Evolutionary conservation across 2,113 vertebrate species (phyloP).

Genomic region (Dromiciops gliroides): DNA sequence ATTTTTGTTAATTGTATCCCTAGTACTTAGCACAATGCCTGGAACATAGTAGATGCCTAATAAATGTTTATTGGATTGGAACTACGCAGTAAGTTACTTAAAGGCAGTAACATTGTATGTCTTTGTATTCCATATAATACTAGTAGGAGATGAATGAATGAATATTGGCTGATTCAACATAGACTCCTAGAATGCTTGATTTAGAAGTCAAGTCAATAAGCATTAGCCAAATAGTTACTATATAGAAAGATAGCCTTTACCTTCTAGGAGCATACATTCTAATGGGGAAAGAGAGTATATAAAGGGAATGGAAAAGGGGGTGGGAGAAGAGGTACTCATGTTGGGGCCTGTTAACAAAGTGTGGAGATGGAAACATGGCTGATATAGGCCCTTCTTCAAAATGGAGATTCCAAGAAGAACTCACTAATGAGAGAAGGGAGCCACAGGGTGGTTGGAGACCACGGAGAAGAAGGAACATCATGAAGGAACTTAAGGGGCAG

Average conservation of each 20-base stretch:
- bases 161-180: slow-evolving; percentile 1
- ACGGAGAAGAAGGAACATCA: neutral
- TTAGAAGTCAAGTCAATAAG: no score
- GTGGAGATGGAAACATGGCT: neutral
- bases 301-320: neutral
- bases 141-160: neutral
- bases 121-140: no score
- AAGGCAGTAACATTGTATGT: no score
- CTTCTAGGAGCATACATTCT: neutral
- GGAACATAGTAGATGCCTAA: neutral
- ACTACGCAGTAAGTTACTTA: no score
- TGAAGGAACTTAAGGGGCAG: neutral
- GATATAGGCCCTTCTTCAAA: neutral
- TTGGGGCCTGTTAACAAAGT: neutral
- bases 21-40: slow-evolving; percentile 4
- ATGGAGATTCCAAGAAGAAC: neutral
- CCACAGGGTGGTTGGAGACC: no score
- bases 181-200: no score
- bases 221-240: neutral
- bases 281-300: neutral
- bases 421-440: neutral
- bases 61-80: neutral
- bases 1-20: neutral
- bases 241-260: neutral
- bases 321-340: neutral